Percentiles rank a stretch among this genome's conserved stretches.
phyloP scores from a whole-genome alignment of 2,113 vertebrate species.

The Vombatus ursinus region DNA sequence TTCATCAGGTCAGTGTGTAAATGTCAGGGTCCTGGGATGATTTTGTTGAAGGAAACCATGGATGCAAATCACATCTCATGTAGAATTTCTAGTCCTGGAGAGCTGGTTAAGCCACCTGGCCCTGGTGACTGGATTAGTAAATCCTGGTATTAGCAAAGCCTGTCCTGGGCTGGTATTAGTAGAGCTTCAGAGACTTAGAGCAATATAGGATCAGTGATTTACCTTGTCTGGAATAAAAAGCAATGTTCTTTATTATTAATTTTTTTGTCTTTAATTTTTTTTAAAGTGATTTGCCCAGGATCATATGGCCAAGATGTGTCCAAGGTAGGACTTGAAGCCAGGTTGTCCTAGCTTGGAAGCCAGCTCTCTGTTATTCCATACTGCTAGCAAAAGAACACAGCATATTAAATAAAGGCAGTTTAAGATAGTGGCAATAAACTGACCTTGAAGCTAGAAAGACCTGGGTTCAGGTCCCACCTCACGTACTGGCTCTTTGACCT shows the following conservation, averaged over 20 bases:
- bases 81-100: neutral
- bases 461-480: neutral
- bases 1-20: neutral
- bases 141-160: neutral
- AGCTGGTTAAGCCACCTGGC: neutral
- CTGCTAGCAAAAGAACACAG: neutral
- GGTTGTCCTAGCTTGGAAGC: neutral
- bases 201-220: neutral
- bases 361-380: neutral
- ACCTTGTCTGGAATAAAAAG: neutral
- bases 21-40: neutral
- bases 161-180: too few relatives aligned
- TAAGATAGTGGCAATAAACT: neutral
- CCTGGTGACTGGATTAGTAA: neutral
- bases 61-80: neutral
- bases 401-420: neutral
- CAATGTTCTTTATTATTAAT: too few relatives aligned
- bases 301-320: neutral
- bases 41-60: neutral
- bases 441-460: neutral
- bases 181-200: neutral
- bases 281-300: neutral
- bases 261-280: neutral
- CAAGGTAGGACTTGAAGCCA: too few relatives aligned
- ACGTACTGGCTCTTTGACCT: neutral